Conservation (phyloP, 2,888 invertebrate genomes). For the Amphipyra berbera region DNA sequence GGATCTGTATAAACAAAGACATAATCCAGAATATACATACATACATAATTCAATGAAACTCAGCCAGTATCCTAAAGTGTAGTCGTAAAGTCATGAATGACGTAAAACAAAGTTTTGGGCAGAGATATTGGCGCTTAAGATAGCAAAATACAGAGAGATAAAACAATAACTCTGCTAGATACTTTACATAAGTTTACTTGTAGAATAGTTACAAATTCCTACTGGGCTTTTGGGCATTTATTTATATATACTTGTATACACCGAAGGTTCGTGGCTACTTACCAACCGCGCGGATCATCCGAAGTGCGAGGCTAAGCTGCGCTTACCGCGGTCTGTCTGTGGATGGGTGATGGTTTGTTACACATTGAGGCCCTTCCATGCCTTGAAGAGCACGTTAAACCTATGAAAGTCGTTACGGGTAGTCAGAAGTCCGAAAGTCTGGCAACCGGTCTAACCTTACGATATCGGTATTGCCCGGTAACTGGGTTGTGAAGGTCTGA, state of each 20-base stretch:
- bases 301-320: no score
- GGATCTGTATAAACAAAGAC: constrained; percentile 16
- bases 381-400: no score
- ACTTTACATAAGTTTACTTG: constrained; percentile 57
- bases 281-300: no score
- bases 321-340: no score
- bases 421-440: no score
- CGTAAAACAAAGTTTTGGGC: constrained; percentile 52
- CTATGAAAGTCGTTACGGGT: no score
- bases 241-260: not conserved
- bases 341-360: no score
- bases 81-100: constrained; percentile 45
- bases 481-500: no score
- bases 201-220: constrained; percentile 36
- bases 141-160: constrained; percentile 51
- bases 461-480: no score
- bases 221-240: constrained; percentile 17
- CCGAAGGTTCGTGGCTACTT: no score
- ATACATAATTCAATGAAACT: constrained; percentile 53
- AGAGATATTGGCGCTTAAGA: constrained; percentile 52
- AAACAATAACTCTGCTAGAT: constrained; percentile 46
- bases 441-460: no score
- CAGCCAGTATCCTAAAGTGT: constrained; percentile 28
- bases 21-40: constrained; percentile 24
- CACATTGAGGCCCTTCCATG: no score